These are phyloP conservation scores for Lasiurus borealis DNA, from an alignment of 2,113 vertebrate species.

Conservation along the genomic window DNA sequence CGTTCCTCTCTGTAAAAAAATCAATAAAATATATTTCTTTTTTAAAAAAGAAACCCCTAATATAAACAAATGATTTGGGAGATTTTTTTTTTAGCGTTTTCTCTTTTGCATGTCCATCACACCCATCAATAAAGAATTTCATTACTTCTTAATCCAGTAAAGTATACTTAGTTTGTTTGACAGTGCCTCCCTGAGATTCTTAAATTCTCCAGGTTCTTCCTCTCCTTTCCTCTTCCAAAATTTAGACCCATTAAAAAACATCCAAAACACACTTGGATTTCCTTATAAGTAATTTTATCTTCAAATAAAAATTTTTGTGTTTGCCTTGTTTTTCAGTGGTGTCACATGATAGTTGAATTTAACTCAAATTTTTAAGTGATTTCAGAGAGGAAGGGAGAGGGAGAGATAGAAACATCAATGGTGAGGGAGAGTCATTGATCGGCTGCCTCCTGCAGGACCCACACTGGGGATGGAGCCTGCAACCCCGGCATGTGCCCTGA, in stretches of 20 bases:
- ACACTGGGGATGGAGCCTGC: too few species aligned
- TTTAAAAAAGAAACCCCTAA: not conserved
- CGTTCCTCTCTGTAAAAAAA: too few species aligned
- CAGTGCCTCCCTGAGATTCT: constrained; percentile 1
- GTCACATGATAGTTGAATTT: constrained; percentile 15
- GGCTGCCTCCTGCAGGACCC: too few species aligned
- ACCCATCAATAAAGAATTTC: not conserved
- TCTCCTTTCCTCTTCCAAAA: not conserved
- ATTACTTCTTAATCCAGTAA: not conserved
- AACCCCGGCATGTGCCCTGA: too few species aligned
- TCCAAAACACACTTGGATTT: not conserved
- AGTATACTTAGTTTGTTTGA: constrained; percentile 38
- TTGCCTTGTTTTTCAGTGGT: constrained; percentile 36
- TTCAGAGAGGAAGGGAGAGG: too few species aligned
- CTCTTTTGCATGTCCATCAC: not conserved
- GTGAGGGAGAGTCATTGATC: too few species aligned
- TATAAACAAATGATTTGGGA: not conserved
- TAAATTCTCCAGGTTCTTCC: not conserved
- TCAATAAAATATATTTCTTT: too few species aligned
- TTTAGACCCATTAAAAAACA: not conserved
- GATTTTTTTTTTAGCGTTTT: not conserved
- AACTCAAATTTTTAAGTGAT: constrained; percentile 48
- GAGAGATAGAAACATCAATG: too few species aligned
- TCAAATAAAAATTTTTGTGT: not conserved
- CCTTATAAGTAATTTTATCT: constrained; percentile 26